A percentile compares a stretch with the other conserved stretches of the same genome.
Conservation (phyloP, 2,888 invertebrate genomes). For the Amphipoea lucens region DNA sequence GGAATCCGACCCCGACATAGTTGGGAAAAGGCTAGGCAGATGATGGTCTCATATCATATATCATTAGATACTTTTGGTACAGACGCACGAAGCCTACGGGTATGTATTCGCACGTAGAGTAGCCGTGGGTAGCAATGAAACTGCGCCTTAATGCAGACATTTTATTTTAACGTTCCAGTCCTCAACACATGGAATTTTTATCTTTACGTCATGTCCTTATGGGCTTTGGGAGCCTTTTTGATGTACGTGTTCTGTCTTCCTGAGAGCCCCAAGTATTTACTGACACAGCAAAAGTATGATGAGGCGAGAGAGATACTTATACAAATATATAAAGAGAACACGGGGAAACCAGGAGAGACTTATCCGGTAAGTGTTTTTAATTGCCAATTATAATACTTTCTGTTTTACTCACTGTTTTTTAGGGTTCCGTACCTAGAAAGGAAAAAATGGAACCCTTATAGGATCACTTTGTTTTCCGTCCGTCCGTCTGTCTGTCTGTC, state of each 20-base stretch:
- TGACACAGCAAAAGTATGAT: slow-evolving; percentile 78
- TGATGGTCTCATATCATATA: no score
- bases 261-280: slow-evolving; percentile 83
- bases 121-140: background rate
- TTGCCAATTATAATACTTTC: slow-evolving; percentile 26
- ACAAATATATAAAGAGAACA: slow-evolving; percentile 78
- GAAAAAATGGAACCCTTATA: no score
- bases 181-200: slow-evolving; percentile 85
- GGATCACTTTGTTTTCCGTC: no score
- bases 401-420: background rate
- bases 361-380: slow-evolving; percentile 76
- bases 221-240: slow-evolving; percentile 74
- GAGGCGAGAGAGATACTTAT: slow-evolving; percentile 79
- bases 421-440: no score
- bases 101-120: background rate
- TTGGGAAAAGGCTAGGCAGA: no score
- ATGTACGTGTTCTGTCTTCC: slow-evolving; percentile 77
- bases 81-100: background rate
- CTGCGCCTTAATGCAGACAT: slow-evolving; percentile 35
- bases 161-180: slow-evolving; percentile 70
- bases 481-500: no score
- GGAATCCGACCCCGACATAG: no score
- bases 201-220: slow-evolving; percentile 78
- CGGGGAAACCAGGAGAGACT: slow-evolving; percentile 78
- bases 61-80: background rate